Evolutionary conservation across 1,140 invertebrate genomes (phyloP).

Genomic region (Trichoplusia ni): DNA sequence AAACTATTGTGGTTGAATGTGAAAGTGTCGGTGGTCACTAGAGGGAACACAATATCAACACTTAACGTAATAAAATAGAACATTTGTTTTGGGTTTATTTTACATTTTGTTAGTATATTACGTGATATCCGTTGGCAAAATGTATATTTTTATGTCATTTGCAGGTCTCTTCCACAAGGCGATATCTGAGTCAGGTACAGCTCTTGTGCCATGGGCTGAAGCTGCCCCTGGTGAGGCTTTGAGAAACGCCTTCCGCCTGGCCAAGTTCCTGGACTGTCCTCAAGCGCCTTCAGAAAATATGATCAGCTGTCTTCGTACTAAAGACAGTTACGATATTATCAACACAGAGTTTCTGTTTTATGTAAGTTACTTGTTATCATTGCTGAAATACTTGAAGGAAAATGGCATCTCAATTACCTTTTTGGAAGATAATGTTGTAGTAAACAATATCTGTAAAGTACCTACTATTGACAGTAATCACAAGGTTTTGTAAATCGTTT

Average conservation of each 20-base stretch:
- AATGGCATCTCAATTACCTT: too few species aligned
- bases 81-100: too few species aligned
- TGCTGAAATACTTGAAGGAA: neutral
- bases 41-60: neutral
- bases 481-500: too few species aligned
- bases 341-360: constrained; percentile 83
- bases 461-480: too few species aligned
- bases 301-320: constrained; percentile 83
- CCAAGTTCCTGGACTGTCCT: constrained; percentile 83
- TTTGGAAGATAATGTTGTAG: too few species aligned
- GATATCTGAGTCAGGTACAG: constrained; percentile 91
- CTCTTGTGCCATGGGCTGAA: constrained; percentile 89
- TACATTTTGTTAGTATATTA: too few species aligned
- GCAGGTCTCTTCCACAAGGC: constrained; percentile 87
- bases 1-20: constrained; percentile 15
- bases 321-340: constrained; percentile 83
- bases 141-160: constrained; percentile 12
- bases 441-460: too few species aligned
- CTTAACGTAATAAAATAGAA: too few species aligned
- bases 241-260: constrained; percentile 84
- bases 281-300: constrained; percentile 76
- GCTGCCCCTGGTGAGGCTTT: constrained; percentile 84
- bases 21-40: neutral
- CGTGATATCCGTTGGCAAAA: too few species aligned
- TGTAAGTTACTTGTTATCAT: constrained; percentile 75